Evolutionary conservation across 2,797 vertebrate genomes (phyloP), one percentile per base, ranked within the genome.

Genomic region (Scomberomorus guttatus): DNA sequence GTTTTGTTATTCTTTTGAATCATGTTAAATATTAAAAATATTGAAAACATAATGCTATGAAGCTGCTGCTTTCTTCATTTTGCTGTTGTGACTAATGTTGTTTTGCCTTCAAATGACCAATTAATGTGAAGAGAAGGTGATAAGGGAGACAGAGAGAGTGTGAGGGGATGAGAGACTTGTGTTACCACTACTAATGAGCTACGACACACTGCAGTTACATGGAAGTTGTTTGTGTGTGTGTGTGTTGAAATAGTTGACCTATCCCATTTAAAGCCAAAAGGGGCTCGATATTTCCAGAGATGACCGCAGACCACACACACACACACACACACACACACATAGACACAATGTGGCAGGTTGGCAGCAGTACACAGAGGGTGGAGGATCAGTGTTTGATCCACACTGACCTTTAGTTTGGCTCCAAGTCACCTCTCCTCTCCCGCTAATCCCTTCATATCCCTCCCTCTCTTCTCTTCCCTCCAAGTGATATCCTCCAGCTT

Each of bases 331-430:
- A 51, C 29, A 39, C n/a, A 50, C 6, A 51, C 34, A 73, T 4
- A 50, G 15, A 37, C 18, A 77, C 72, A 61, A 8, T 44, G 55
- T 42, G 69, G 46, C 72, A 10, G 22, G 50, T 68, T 88, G 86
- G 89, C 89, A 90, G 64, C 68, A 34, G 67, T 52, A 85, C 86
- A 90, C 68, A 88, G 56, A 79, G 70, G 75, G 54, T 50, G 64
- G 78, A 81, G 73, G 82, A 87, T 88, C 84, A 85, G 66, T 50
- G 80, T 85, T 87, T 90, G 84, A 88, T 84, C 84, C 84, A 50
- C 6, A 29, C 62, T 87, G 89, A 90, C 82, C 89, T 89, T 89
- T 87, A 80, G 56, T 81, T 84, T 50, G 70, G 79, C 62, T 87
- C 82, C 76, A 72, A 77, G 75, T 83, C 0, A 9, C 67, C 73